Evolutionary conservation across 2,113 vertebrate genomes (phyloP), one percentile per base, ranked within the genome.

Genomic region (Esox niger): DNA sequence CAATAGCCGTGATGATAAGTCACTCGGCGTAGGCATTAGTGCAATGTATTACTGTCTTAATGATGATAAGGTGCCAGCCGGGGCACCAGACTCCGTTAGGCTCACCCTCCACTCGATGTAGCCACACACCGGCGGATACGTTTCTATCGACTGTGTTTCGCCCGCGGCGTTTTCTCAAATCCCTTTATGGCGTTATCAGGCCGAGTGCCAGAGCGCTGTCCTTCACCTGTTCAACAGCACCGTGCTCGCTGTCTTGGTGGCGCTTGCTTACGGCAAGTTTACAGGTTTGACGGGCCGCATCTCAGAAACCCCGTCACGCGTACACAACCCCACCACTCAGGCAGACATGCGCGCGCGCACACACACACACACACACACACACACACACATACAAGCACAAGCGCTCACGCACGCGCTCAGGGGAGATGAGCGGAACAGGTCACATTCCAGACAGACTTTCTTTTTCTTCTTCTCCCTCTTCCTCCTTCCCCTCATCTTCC

Each of bases 101-200:
- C 68, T 47, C n/a, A n/a, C 30, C 52, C 46, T 55, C 66, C 68
- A 30, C 62, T 70, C 66, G 56, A 70, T 76, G 69, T 71, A 15
- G 69, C 66, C 84, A 74, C 69, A 69, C 68, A 65, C 71, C 29
- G 20, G 17, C 46, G 85, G 86, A 87, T 87, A 86, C 80, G 80
- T 89, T 86, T 75, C 82, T 85, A 80, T 84, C 81, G 43, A 79
- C 84, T 82, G 74, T 79, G 71, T 81, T 70, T 85, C 59, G 78
- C 86, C 84, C 60, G 68, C 82, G 82, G 80, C 79, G 57, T 70
- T 75, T 72, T 85, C 74, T 84, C 68, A 87, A 88, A 86, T 88
- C 86, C 81, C 78, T 87, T 87, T 83, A 84, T 82, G 75, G 76
- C 47, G 35, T 86, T 85, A 86, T 91, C 83, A 75, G 77, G 80